phyloP scores from a whole-genome alignment of 1,140 invertebrate species.

The Trichonephila clavipes region DNA sequence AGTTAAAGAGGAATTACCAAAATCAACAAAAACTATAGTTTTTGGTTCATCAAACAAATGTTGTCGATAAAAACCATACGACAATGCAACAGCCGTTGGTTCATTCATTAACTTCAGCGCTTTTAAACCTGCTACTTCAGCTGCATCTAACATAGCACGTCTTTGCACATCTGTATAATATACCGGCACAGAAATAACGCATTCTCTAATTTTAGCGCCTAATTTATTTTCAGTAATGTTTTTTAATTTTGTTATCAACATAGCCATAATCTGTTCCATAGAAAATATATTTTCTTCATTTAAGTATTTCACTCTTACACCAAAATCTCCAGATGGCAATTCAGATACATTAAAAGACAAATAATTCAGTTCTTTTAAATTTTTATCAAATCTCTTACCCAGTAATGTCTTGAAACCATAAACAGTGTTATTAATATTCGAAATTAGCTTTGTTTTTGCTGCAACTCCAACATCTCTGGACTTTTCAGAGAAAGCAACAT shows the following conservation, averaged over 20 bases:
- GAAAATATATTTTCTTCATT: slow-evolving; percentile 90
- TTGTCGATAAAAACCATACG: slow-evolving; percentile 93
- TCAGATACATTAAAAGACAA: slow-evolving; percentile 37
- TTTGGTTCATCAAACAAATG: slow-evolving; percentile 95
- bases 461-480: slow-evolving; percentile 26
- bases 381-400: slow-evolving; percentile 29
- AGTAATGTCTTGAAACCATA: slow-evolving; percentile 62
- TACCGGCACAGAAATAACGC: slow-evolving; percentile 89
- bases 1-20: slow-evolving; percentile 92
- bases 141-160: slow-evolving; percentile 93
- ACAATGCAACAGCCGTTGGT: slow-evolving; percentile 96
- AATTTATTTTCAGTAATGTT: slow-evolving; percentile 91
- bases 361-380: slow-evolving; percentile 3
- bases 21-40: slow-evolving; percentile 95
- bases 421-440: slow-evolving; percentile 46
- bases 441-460: slow-evolving; percentile 34
- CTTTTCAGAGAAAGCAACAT: slow-evolving; percentile 39
- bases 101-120: slow-evolving; percentile 97
- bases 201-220: slow-evolving; percentile 84
- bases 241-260: slow-evolving; percentile 99
- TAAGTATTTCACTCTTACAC: slow-evolving; percentile 44
- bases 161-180: slow-evolving; percentile 97
- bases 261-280: slow-evolving; percentile 97
- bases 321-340: neutral
- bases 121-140: slow-evolving; percentile 90